Evolutionary conservation across 2,888 invertebrate genomes (phyloP).

Genomic region (Drosophila picticornis): DNA sequence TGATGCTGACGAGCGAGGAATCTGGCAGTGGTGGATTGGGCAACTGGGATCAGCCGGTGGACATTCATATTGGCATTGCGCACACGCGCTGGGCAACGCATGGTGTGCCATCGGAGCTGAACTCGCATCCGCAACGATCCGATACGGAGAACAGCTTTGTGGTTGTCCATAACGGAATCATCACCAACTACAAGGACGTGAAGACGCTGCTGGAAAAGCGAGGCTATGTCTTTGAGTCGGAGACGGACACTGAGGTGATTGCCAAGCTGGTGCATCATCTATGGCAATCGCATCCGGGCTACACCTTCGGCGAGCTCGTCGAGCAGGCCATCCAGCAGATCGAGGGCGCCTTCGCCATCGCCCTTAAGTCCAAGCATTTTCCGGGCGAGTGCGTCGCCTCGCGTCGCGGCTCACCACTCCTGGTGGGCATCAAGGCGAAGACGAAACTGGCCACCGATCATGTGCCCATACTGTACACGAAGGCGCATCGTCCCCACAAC

Average conservation of each 20-base stretch:
- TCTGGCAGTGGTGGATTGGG: conserved; percentile 67
- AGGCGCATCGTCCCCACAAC: conserved; percentile 88
- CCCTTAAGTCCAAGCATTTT: conserved; percentile 97
- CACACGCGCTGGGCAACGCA: conserved; percentile 99
- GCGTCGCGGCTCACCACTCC: conserved; percentile 96
- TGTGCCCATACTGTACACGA: conserved; percentile 96
- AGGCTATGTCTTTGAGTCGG: conserved; percentile 96
- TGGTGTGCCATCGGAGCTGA: conserved; percentile 95
- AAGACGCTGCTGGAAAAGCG: conserved; percentile 96
- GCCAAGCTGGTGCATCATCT: conserved; percentile 97
- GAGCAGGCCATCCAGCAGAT: conserved; percentile 98
- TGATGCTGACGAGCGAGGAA: conserved; percentile 84
- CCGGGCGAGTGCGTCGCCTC: conserved; percentile 98
- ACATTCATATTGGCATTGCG: conserved; percentile 98
- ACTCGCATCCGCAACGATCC: conserved; percentile 98
- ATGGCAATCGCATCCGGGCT: conserved; percentile 93
- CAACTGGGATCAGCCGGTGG: conserved; percentile 88
- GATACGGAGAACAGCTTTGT: conserved; percentile 93
- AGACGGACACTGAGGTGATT: conserved; percentile 99
- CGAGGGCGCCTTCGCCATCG: conserved; percentile 99
- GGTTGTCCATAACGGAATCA: conserved; percentile 97
- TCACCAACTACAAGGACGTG: conserved; percentile 98
- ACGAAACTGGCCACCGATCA: conserved; percentile 97
- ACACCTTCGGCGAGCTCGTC: conserved; percentile 96
- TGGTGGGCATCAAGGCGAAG: conserved; percentile 98